A percentile compares a stretch with the other conserved stretches of the same genome.
phyloP scores from a whole-genome alignment of 2,113 vertebrate genomes.

The Aviceda subcristata region DNA sequence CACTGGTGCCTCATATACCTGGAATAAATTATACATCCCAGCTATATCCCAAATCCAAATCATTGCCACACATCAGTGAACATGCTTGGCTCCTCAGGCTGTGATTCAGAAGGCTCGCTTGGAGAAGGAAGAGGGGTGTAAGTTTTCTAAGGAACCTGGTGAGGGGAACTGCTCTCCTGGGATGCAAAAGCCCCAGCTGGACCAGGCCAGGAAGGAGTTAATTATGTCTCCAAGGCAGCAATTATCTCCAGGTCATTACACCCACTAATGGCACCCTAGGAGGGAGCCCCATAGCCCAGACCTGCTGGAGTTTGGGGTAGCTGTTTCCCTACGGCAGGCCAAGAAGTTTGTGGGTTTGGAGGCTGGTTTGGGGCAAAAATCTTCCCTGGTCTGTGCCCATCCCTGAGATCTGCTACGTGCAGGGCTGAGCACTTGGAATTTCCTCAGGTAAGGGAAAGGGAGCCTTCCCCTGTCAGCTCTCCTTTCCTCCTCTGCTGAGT shows the following conservation, averaged over 20 bases:
- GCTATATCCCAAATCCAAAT: not conserved
- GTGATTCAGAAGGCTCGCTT: not conserved
- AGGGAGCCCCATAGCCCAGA: not conserved
- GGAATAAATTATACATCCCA: not conserved
- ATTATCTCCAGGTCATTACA: slow-evolving; percentile 10
- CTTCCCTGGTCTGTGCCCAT: not conserved
- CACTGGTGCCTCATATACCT: not conserved
- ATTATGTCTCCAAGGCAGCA: not conserved
- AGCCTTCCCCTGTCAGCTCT: not conserved
- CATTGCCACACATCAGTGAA: not conserved
- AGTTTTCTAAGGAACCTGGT: not conserved
- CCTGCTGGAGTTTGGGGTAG: not conserved
- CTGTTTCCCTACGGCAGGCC: not conserved
- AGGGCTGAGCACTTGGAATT: not conserved
- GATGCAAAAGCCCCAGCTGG: not conserved
- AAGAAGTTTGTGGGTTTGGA: not conserved
- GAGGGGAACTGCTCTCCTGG: not conserved
- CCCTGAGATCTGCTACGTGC: accelerated
- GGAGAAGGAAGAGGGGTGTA: not conserved
- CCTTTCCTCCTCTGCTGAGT: not conserved
- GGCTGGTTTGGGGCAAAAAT: not conserved
- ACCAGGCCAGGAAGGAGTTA: slow-evolving; percentile 4
- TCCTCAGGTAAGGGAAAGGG: not conserved
- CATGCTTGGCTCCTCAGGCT: not conserved
- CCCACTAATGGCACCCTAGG: not conserved